Evolutionary conservation across 2,797 vertebrate genomes (phyloP).

Genomic region (Siniperca obscura): DNA sequence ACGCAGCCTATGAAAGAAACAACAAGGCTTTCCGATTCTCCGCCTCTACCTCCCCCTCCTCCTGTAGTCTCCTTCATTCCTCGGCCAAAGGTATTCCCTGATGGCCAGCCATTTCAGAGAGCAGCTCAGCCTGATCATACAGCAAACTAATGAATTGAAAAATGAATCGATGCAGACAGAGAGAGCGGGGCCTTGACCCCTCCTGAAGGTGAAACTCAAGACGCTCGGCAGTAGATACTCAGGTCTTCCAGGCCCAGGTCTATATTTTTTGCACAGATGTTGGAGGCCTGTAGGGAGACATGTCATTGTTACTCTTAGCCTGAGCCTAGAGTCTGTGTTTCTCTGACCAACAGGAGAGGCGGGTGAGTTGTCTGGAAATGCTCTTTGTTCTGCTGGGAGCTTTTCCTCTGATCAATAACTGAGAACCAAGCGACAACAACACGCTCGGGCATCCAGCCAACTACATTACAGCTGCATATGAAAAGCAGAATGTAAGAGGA

Average conservation of each 20-base stretch:
- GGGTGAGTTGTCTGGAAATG: constrained; percentile 79
- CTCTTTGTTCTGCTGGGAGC: constrained; percentile 81
- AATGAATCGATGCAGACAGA: constrained; percentile 86
- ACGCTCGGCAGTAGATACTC: constrained; percentile 79
- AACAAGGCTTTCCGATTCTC: constrained; percentile 73
- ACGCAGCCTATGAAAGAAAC: constrained; percentile 72
- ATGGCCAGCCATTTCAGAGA: constrained; percentile 84
- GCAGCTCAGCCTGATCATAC: constrained; percentile 86
- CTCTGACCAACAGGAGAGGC: constrained; percentile 73
- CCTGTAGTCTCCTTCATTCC: constrained; percentile 78
- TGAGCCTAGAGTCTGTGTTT: constrained; percentile 73
- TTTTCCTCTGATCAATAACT: constrained; percentile 80
- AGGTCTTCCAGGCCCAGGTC: constrained; percentile 82
- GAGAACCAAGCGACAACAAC: constrained; percentile 80
- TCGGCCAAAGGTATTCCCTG: constrained; percentile 82
- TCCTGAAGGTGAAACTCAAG: constrained; percentile 86
- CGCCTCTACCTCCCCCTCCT: constrained; percentile 72
- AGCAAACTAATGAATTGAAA: constrained; percentile 88
- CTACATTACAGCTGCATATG: constrained; percentile 79
- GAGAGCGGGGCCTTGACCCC: constrained; percentile 83
- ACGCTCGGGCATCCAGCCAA: constrained; percentile 78
- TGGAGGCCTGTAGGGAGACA: constrained; percentile 79
- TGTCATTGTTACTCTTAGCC: constrained; percentile 75
- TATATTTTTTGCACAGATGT: constrained; percentile 88
- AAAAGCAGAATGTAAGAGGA: constrained; percentile 78